phyloP scores from a whole-genome alignment of 2,888 invertebrate species.

The Furcula furcula region DNA sequence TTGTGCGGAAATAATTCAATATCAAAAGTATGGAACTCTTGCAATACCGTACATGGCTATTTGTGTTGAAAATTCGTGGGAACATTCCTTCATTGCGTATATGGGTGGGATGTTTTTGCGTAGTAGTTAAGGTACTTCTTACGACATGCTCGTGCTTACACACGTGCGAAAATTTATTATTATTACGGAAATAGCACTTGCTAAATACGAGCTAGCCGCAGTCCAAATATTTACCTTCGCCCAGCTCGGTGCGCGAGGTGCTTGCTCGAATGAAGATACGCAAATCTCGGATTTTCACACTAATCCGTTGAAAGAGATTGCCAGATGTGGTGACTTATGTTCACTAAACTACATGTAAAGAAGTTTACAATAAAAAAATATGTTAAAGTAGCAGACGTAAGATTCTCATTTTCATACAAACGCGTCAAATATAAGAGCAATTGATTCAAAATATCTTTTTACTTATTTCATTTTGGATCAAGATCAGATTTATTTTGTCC shows the following conservation, averaged over 20 bases:
- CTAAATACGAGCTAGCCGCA: constrained; percentile 20
- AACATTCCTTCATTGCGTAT: constrained; percentile 10
- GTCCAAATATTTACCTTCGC: constrained; percentile 28
- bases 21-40: too few species aligned
- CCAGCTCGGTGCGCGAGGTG: constrained; percentile 16
- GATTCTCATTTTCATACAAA: too few species aligned
- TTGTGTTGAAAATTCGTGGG: too few species aligned
- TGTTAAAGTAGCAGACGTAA: too few species aligned
- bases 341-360: not conserved
- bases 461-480: too few species aligned
- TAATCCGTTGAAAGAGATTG: not conserved
- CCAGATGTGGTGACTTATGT: not conserved
- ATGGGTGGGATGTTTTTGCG: constrained; percentile 7
- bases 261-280: constrained; percentile 12
- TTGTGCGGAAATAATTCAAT: too few species aligned
- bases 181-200: constrained; percentile 22
- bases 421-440: too few species aligned
- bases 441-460: too few species aligned
- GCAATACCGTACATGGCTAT: too few species aligned
- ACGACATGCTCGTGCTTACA: constrained; percentile 6
- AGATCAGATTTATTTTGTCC: too few species aligned
- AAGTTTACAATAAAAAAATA: too few species aligned
- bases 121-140: constrained; percentile 4
- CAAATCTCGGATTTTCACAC: constrained; percentile 6
- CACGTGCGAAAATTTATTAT: constrained; percentile 21